Evolutionary conservation across 2,888 invertebrate genomes (phyloP).

Genomic region (Cistogaster globosa): DNA sequence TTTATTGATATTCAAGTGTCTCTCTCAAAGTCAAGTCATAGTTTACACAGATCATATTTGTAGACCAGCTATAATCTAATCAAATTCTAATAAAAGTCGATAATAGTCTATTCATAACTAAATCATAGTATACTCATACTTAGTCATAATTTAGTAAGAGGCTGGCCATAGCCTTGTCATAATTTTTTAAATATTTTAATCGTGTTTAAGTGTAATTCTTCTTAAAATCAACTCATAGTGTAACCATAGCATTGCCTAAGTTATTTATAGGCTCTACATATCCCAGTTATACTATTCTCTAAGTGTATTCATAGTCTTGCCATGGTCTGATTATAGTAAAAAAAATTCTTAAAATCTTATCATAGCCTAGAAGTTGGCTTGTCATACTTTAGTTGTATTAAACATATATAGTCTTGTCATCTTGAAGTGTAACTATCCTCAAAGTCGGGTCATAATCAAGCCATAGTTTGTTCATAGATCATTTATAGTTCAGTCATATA

Average conservation of each 20-base stretch:
- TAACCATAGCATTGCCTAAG: too few relatives aligned
- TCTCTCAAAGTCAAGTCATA: too few relatives aligned
- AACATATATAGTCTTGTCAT: too few relatives aligned
- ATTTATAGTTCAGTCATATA: neutral
- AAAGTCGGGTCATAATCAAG: neutral
- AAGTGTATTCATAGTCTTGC: neutral
- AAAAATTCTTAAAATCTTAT: too few relatives aligned
- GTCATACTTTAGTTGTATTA: neutral
- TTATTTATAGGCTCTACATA: too few relatives aligned
- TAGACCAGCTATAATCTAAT: too few relatives aligned
- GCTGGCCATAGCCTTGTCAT: neutral
- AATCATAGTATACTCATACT: neutral
- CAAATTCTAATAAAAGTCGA: neutral
- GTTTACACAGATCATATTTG: too few relatives aligned
- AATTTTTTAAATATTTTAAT: neutral
- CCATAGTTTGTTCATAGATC: neutral
- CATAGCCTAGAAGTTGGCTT: too few relatives aligned
- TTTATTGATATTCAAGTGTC: too few relatives aligned
- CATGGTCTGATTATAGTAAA: too few relatives aligned
- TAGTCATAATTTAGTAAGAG: slow-evolving; percentile 1
- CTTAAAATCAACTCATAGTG: too few relatives aligned
- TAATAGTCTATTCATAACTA: neutral
- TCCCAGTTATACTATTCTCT: too few relatives aligned
- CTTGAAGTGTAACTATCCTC: neutral
- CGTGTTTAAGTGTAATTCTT: neutral